Percentiles rank a stretch among this genome's conserved stretches.
These are phyloP conservation scores for Triplophysa yarkandensis DNA, from an alignment of 2,797 vertebrate species.

Conservation along the genomic window DNA sequence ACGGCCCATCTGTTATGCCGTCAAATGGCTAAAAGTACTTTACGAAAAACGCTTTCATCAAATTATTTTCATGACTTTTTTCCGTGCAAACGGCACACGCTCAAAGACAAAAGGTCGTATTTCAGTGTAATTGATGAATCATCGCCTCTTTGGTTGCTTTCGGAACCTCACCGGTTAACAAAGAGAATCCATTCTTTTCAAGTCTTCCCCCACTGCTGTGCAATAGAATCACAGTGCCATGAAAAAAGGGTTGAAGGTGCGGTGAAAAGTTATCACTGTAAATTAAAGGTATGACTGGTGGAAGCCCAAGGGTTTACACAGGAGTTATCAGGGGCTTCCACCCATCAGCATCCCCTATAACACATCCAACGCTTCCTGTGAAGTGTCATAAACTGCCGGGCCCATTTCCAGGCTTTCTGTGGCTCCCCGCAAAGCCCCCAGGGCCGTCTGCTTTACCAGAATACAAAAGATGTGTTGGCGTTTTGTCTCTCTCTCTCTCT, in stretches of 20 bases:
- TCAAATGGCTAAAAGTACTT: slow-evolving; percentile 55
- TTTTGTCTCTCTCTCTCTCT: slow-evolving; percentile 30
- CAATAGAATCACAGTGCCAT: slow-evolving; percentile 28
- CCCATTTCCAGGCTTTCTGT: slow-evolving; percentile 47
- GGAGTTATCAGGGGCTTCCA: slow-evolving; percentile 57
- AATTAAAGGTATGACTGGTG: slow-evolving; percentile 54
- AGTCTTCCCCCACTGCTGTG: slow-evolving; percentile 17
- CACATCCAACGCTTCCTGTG: slow-evolving; percentile 51
- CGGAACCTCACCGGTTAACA: background rate
- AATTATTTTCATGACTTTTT: slow-evolving; percentile 45
- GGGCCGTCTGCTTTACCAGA: slow-evolving; percentile 51
- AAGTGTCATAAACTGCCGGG: slow-evolving; percentile 61
- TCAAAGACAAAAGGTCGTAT: slow-evolving; percentile 47
- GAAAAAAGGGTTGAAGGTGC: slow-evolving; percentile 25
- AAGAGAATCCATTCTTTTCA: background rate
- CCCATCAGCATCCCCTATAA: slow-evolving; percentile 57
- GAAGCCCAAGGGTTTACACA: slow-evolving; percentile 56
- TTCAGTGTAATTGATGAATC: slow-evolving; percentile 20
- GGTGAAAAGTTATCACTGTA: slow-evolving; percentile 47
- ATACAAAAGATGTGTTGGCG: slow-evolving; percentile 52
- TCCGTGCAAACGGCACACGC: background rate
- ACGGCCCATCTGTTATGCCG: slow-evolving; percentile 56
- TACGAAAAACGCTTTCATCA: slow-evolving; percentile 31
- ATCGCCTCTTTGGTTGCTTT: background rate
- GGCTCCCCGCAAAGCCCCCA: slow-evolving; percentile 51